Base-by-base conservation (phyloP, 1,140 invertebrate genomes). In the Eulimnadia texana region DNA sequence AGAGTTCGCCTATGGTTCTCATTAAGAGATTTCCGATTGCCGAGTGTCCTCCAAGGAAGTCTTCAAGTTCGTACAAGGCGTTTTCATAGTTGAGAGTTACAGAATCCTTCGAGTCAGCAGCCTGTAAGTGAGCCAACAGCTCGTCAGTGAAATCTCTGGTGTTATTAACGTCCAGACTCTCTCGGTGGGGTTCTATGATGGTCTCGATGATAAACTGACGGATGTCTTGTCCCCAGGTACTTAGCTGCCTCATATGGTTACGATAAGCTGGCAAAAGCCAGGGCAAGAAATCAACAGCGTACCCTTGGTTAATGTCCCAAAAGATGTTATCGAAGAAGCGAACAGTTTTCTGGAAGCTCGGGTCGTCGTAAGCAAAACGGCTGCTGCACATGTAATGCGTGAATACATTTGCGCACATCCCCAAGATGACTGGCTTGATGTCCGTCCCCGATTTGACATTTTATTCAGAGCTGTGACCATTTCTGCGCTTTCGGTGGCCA, bases 231-330 rank as follows among this genome's bases (percentile, higher is more conserved):
- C 84, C 81, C 82, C 83, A 86, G 42, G 79, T 70, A 0, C 78
- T 74, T 50, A 91, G 75, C 64, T 82, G 83, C 0, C 78, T 74
- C 74, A 86, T 81, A 67, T 89, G 84, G 0, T 75, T 72, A 10
- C 73, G 73, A 69, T 88, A 87, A 49, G 89, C 77, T 0, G 85
- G 85, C 59, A 82, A 75, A 1, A 93, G 67, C 78, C 85, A 87
- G 0, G 90, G 90, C n/a, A 94, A 70, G 70, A 93, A 91, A 68
- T 94, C 91, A 0, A 89, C 80, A 0, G 86, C 81, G 69, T 89
- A 91, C 0, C 89, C 89, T 70, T 89, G 84, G 69, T 93, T 92
- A 52, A 93, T 71, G 33, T 93, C 89, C 78, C 82, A 88, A 73
- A 94, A 94, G 2, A 94, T 85, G 58, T 83, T 79, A 67, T 93